Conservation (phyloP, 2,888 invertebrate genomes). For the Polydrusus tereticollis region DNA sequence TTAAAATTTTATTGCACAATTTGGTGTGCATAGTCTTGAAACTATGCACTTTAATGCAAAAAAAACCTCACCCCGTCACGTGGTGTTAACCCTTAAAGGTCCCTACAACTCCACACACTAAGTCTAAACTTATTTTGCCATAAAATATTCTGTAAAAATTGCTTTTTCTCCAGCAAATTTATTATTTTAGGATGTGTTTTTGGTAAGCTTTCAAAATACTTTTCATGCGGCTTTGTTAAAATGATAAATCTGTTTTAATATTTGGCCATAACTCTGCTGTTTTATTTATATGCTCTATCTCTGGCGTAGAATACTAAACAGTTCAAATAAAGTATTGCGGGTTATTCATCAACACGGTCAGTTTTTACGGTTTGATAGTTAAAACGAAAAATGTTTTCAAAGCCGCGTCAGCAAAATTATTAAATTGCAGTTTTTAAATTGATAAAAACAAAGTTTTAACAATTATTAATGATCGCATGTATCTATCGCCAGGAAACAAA, state of each 20-base stretch:
- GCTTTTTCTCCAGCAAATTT: neutral
- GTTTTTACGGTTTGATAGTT: constrained; percentile 21
- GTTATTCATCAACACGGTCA: constrained; percentile 12
- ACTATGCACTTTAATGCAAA: no score
- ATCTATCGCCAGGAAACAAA: no score
- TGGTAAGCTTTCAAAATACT: neutral
- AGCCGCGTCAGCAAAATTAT: neutral
- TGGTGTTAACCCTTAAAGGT: no score
- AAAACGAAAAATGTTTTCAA: constrained; percentile 2
- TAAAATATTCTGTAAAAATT: neutral
- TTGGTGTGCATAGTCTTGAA: no score
- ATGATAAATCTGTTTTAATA: constrained; percentile 19
- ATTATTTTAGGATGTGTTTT: neutral
- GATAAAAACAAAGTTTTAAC: neutral
- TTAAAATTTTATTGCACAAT: no score
- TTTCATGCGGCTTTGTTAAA: constrained; percentile 11
- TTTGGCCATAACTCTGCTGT: constrained; percentile 3
- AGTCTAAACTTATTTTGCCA: neutral
- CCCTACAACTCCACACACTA: neutral
- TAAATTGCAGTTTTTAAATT: neutral
- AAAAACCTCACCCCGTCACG: no score
- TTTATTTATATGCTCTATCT: constrained; percentile 18
- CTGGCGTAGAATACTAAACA: constrained; percentile 15
- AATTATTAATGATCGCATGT: no score
- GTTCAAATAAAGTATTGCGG: constrained; percentile 9